These are phyloP conservation scores for Chaitophorus viminalis DNA, from an alignment of 2,888 invertebrate genomes.

Conservation along the genomic window DNA sequence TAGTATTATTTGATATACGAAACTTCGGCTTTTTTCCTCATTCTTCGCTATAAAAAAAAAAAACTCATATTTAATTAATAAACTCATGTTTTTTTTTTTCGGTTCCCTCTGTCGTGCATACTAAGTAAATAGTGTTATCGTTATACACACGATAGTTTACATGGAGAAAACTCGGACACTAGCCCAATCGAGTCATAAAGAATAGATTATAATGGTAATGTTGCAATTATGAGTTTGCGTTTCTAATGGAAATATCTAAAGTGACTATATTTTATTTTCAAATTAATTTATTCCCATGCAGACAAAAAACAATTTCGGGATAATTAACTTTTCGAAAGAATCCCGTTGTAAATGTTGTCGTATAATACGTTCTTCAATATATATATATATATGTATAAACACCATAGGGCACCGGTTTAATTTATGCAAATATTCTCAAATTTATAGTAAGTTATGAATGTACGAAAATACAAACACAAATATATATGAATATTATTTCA, in stretches of 20 bases:
- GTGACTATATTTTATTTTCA: neutral
- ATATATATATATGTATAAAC: neutral
- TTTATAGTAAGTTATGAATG: constrained; percentile 2
- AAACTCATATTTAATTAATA: too few species aligned
- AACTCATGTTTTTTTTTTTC: neutral
- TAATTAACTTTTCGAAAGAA: neutral
- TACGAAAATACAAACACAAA: constrained; percentile 23
- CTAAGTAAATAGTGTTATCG: neutral
- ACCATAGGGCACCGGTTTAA: neutral
- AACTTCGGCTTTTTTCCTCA: neutral
- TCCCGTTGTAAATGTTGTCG: neutral
- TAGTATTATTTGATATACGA: neutral
- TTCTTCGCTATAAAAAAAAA: too few species aligned
- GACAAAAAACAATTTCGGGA: neutral
- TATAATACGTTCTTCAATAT: neutral
- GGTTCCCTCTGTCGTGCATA: neutral
- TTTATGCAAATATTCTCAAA: constrained; percentile 35
- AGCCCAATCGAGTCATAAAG: neutral
- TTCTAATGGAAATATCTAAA: neutral
- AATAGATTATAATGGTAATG: too few species aligned
- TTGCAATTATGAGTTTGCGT: neutral
- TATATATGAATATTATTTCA: neutral
- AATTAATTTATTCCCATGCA: neutral
- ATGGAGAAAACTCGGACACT: neutral
- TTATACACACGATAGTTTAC: too few species aligned